Evolutionary conservation across 2,888 invertebrate genomes (phyloP).

Genomic region (Apomyelois bistriatella): DNA sequence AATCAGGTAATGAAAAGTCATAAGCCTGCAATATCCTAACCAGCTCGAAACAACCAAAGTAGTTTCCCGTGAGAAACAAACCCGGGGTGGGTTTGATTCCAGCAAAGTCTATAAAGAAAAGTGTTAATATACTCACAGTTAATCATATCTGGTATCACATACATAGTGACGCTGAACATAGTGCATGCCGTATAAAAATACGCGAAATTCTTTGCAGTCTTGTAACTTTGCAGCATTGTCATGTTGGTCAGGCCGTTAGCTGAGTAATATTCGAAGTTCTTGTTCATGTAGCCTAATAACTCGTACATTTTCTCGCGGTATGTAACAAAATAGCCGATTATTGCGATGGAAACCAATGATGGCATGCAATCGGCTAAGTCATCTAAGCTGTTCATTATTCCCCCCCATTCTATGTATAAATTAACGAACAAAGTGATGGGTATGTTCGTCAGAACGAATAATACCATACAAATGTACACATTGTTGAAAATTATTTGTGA

Average conservation of each 20-base stretch:
- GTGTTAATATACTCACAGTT: conserved; percentile 49
- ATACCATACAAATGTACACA: conserved; percentile 45
- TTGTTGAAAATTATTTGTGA: conserved; percentile 43
- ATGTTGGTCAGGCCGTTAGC: conserved; percentile 63
- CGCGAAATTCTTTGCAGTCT: conserved; percentile 50
- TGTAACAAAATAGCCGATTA: conserved; percentile 52
- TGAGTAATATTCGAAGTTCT: conserved; percentile 57
- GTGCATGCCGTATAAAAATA: conserved; percentile 60
- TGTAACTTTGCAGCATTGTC: conserved; percentile 57
- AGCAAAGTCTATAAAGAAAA: too few species aligned
- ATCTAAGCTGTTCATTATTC: conserved; percentile 53
- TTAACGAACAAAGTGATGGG: conserved; percentile 41
- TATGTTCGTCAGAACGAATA: conserved; percentile 44
- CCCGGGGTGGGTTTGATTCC: too few species aligned
- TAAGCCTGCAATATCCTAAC: too few species aligned
- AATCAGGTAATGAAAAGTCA: too few species aligned
- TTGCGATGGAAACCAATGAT: conserved; percentile 44
- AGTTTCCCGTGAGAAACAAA: too few species aligned
- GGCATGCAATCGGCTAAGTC: conserved; percentile 60
- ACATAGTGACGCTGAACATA: conserved; percentile 60
- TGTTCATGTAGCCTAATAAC: conserved; percentile 48
- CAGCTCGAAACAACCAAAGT: too few species aligned
- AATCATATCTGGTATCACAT: conserved; percentile 48
- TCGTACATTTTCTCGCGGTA: conserved; percentile 49
- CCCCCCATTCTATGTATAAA: conserved; percentile 53